These are phyloP conservation scores for Achlya flavicornis DNA, from an alignment of 2,888 invertebrate species.

Conservation along the genomic window DNA sequence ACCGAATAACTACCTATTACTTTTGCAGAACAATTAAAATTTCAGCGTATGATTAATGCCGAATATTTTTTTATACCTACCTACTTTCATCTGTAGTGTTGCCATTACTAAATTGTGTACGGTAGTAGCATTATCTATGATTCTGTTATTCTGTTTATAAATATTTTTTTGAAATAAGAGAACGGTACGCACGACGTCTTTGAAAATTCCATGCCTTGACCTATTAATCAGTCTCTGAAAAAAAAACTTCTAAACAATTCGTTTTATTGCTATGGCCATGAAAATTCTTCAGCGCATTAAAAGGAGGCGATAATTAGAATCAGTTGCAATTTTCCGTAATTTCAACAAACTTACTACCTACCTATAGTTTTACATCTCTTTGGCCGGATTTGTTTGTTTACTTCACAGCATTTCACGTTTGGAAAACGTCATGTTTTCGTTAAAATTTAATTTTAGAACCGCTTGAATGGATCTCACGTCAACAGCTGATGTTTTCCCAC, in stretches of 20 bases:
- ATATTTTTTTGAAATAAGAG: not conserved
- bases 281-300: not conserved
- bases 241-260: not conserved
- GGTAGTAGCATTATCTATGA: not conserved
- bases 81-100: too few relatives aligned
- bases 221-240: not conserved
- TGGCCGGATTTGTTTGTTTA: conserved; percentile 9
- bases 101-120: not conserved
- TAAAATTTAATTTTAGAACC: conserved; percentile 34
- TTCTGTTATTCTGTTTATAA: not conserved
- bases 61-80: too few relatives aligned
- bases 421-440: conserved; percentile 34
- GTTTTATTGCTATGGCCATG: not conserved
- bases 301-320: not conserved
- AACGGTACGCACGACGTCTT: not conserved
- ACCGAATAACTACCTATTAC: conserved; percentile 12
- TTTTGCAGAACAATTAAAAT: not conserved
- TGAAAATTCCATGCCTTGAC: conserved; percentile 2
- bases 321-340: not conserved
- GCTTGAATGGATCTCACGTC: conserved; percentile 40
- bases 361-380: not conserved
- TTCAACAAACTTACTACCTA: not conserved
- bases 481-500: conserved; percentile 28
- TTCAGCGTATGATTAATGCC: too few relatives aligned
- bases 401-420: conserved; percentile 9